These are phyloP conservation scores for Riparia riparia DNA, from an alignment of 2,113 vertebrate species.

Conservation along the genomic window DNA sequence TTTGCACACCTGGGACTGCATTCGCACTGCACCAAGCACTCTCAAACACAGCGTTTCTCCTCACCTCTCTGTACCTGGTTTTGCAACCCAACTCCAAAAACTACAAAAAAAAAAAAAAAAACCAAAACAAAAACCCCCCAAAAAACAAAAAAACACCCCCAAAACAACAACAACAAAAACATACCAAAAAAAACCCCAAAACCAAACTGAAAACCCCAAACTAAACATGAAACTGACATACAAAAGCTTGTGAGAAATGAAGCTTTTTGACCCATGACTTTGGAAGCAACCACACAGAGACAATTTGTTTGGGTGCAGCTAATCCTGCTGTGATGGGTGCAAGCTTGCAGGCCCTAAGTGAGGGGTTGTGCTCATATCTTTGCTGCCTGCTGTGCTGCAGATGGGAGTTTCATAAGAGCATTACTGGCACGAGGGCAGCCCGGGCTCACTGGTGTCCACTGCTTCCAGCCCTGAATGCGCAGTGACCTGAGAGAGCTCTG, in stretches of 20 bases:
- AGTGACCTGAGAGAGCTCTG: not conserved
- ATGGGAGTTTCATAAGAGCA: not conserved
- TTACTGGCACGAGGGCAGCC: slow-evolving; percentile 8
- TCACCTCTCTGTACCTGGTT: not conserved
- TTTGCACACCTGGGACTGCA: not conserved
- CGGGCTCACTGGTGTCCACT: not conserved
- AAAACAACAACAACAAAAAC: no score
- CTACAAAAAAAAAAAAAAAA: no score
- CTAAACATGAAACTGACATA: not conserved
- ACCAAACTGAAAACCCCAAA: rapidly evolving
- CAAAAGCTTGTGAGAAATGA: not conserved
- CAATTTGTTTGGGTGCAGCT: not conserved
- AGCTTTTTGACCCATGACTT: not conserved
- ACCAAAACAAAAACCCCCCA: no score
- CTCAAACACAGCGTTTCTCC: not conserved
- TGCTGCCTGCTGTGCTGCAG: not conserved
- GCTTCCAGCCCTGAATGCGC: not conserved
- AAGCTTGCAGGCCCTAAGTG: not conserved
- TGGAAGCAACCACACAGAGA: not conserved
- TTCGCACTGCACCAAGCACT: not conserved
- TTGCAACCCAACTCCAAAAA: not conserved
- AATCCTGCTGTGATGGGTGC: not conserved
- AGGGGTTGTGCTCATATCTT: not conserved
- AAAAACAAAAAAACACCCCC: no score
- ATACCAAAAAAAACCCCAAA: no score